Evolutionary conservation across 2,797 vertebrate genomes (phyloP).

Genomic region (Sebastes elongatus): DNA sequence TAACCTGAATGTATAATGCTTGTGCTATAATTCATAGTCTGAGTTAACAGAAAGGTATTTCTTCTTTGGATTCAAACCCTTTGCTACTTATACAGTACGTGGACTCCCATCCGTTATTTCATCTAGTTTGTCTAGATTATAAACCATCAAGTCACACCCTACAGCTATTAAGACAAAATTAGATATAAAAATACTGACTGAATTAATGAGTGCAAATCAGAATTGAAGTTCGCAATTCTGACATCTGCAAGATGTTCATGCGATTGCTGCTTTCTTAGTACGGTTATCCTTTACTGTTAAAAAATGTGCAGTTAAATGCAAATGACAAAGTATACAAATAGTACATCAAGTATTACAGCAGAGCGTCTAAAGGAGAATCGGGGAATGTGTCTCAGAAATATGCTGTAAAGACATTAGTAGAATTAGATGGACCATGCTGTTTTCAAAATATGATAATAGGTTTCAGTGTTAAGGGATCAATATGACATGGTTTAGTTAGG

Average conservation of each 20-base stretch:
- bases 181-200: slow-evolving; percentile 53
- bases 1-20: slow-evolving; percentile 25
- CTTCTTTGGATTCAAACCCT: slow-evolving; percentile 53
- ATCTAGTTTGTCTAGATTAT: slow-evolving; percentile 26
- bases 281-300: slow-evolving; percentile 6
- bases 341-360: slow-evolving; percentile 34
- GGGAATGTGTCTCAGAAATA: slow-evolving; percentile 46
- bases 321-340: slow-evolving; percentile 34
- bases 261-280: slow-evolving; percentile 14
- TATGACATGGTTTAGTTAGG: slow-evolving; percentile 38
- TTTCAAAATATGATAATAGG: slow-evolving; percentile 3
- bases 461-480: slow-evolving; percentile 25
- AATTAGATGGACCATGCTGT: slow-evolving; percentile 7
- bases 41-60: slow-evolving; percentile 9
- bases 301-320: slow-evolving; percentile 27
- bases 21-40: slow-evolving; percentile 35
- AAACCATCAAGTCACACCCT: slow-evolving; percentile 31
- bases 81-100: slow-evolving; percentile 21
- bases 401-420: neutral
- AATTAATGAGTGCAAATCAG: slow-evolving; percentile 35
- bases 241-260: neutral
- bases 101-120: slow-evolving; percentile 1
- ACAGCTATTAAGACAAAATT: slow-evolving; percentile 42
- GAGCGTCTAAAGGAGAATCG: slow-evolving; percentile 3
- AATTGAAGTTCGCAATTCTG: slow-evolving; percentile 3